These are phyloP conservation scores for Capitella teleta DNA, from an alignment of 1,140 invertebrate genomes.

Conservation along the genomic window DNA sequence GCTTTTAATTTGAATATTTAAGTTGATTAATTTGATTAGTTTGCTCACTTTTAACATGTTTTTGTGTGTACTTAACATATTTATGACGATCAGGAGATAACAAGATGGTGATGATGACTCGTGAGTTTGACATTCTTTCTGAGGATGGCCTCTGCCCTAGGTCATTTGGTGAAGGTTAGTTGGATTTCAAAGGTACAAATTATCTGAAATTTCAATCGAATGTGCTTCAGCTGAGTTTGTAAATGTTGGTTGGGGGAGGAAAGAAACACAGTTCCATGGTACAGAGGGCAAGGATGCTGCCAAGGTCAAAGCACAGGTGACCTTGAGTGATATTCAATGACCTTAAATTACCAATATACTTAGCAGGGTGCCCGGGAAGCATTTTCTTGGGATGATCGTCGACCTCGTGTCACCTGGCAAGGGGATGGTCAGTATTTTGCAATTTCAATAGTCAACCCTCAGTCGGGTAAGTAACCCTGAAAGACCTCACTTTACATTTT, in stretches of 20 bases:
- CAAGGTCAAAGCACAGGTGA: conserved; percentile 29
- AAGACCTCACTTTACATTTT: neutral
- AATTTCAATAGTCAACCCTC: conserved; percentile 51
- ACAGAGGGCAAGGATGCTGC: conserved; percentile 71
- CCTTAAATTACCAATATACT: neutral
- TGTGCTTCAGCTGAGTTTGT: conserved; percentile 60
- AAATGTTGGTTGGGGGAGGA: conserved; percentile 86
- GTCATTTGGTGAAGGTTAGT: too few species aligned
- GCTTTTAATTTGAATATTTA: too few species aligned
- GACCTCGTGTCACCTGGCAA: conserved; percentile 62
- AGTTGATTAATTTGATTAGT: too few species aligned
- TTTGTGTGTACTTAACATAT: too few species aligned
- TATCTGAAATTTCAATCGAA: too few species aligned
- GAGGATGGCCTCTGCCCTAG: too few species aligned
- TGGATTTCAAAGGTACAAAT: too few species aligned
- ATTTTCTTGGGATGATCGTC: conserved; percentile 43
- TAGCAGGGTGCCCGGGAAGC: conserved; percentile 22
- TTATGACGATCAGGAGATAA: too few species aligned
- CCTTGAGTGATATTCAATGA: neutral
- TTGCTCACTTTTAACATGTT: too few species aligned
- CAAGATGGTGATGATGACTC: too few species aligned
- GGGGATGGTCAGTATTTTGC: conserved; percentile 72
- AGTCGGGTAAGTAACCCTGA: conserved; percentile 22
- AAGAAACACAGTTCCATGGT: conserved; percentile 91
- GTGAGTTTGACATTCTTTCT: too few species aligned